phyloP scores from a whole-genome alignment of 2,113 vertebrate species.

The Actinemys pallida region DNA sequence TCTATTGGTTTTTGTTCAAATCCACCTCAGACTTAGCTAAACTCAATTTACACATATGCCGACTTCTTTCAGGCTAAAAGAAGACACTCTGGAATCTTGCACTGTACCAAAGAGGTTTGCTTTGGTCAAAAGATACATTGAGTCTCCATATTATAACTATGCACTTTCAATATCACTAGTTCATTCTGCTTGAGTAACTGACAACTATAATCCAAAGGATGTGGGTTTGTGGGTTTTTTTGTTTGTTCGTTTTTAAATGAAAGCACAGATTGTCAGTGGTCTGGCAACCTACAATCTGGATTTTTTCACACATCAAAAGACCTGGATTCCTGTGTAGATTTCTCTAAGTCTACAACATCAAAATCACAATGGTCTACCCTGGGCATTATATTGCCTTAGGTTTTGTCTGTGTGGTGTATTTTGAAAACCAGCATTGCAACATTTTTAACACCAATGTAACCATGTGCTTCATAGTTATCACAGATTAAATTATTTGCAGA shows the following conservation, averaged over 20 bases:
- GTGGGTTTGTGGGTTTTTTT: background rate
- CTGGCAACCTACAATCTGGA: background rate
- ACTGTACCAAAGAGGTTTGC: background rate
- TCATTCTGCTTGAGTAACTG: background rate
- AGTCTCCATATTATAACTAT: constrained; percentile 5
- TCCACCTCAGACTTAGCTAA: background rate
- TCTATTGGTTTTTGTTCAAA: constrained; percentile 29
- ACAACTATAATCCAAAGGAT: constrained; percentile 2
- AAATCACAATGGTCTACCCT: background rate
- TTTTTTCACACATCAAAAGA: background rate
- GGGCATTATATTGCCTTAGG: background rate
- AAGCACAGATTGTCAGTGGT: background rate
- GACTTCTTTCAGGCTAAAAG: background rate
- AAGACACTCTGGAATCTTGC: background rate
- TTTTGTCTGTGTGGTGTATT: background rate
- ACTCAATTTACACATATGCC: background rate
- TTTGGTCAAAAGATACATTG: background rate
- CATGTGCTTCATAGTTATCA: background rate
- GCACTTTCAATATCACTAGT: background rate
- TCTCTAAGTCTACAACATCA: constrained; percentile 19
- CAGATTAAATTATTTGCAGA: constrained; percentile 53
- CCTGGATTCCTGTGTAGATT: constrained; percentile 11
- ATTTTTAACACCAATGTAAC: background rate
- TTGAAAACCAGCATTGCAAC: constrained; percentile 3
- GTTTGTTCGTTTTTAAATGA: background rate